A percentile compares a stretch with the other conserved stretches of the same genome.
phyloP scores from a whole-genome alignment of 2,888 invertebrate genomes.

The Ochropacha duplaris region DNA sequence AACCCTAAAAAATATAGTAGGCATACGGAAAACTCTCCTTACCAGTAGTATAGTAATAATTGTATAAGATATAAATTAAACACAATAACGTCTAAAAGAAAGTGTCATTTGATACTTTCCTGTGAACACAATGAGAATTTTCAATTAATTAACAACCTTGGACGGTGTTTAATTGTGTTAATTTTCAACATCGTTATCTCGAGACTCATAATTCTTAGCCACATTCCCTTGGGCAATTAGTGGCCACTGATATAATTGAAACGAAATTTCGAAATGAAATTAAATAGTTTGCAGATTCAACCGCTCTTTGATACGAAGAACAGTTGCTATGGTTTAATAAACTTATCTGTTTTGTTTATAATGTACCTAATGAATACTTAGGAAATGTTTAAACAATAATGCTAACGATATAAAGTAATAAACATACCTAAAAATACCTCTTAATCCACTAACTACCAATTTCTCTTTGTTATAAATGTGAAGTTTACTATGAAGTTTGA shows the following conservation, averaged over 20 bases:
- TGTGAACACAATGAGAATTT: conserved; percentile 28
- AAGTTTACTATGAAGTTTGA: no score
- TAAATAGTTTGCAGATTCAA: neutral
- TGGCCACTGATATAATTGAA: conserved; percentile 34
- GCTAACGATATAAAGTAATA: no score
- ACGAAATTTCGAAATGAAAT: conserved; percentile 17
- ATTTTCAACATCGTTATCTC: conserved; percentile 44
- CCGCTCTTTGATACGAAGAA: neutral
- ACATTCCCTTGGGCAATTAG: conserved; percentile 39
- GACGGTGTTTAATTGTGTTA: conserved; percentile 46
- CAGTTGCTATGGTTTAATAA: no score
- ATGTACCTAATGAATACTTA: no score
- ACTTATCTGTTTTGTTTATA: no score
- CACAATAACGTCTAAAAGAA: neutral
- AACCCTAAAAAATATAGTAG: no score
- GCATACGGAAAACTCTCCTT: no score
- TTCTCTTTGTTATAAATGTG: no score
- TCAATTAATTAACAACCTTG: conserved; percentile 15
- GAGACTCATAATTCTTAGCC: conserved; percentile 38
- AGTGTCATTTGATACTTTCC: conserved; percentile 10
- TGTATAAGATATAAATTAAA: neutral
- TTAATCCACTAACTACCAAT: no score
- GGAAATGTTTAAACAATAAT: no score
- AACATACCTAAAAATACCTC: no score
- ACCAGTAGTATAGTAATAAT: no score